Percentiles rank a stretch among this genome's conserved stretches.
Evolutionary conservation across 2,888 invertebrate species (phyloP).

Genomic region (Sarcophaga carnaria): DNA sequence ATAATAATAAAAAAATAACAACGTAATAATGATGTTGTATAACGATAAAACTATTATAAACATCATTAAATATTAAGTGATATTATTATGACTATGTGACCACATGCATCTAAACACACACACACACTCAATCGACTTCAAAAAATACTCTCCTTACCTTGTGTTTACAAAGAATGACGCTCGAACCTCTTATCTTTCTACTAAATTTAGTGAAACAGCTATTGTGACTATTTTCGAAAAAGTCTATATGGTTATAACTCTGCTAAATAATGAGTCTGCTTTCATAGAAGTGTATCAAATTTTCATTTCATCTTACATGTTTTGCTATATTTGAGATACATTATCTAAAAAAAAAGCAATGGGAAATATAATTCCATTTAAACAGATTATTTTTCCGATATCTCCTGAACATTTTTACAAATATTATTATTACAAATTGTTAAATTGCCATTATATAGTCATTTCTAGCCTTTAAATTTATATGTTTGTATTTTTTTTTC

Average conservation of each 20-base stretch:
- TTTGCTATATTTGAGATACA: too few species aligned
- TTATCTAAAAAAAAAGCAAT: too few species aligned
- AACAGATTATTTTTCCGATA: too few species aligned
- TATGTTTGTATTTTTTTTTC: not conserved
- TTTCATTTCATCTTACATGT: not conserved
- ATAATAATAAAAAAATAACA: not conserved
- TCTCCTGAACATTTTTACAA: too few species aligned
- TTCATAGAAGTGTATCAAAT: too few species aligned
- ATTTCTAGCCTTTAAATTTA: too few species aligned
- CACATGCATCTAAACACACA: not conserved
- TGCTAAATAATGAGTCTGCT: too few species aligned
- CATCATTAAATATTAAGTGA: constrained; percentile 10
- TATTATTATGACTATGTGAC: constrained; percentile 28
- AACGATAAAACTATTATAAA: constrained; percentile 55
- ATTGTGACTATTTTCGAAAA: constrained; percentile 11
- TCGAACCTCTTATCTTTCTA: constrained; percentile 41
- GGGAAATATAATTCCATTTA: too few species aligned
- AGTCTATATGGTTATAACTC: not conserved
- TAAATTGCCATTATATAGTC: too few species aligned
- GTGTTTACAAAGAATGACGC: constrained; percentile 5
- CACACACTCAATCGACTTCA: not conserved
- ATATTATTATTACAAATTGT: too few species aligned
- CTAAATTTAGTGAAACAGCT: constrained; percentile 6
- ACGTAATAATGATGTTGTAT: constrained; percentile 22
- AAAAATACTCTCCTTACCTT: not conserved